These are phyloP conservation scores for Propithecus coquereli DNA, from an alignment of 2,113 vertebrate species.

Conservation along the genomic window DNA sequence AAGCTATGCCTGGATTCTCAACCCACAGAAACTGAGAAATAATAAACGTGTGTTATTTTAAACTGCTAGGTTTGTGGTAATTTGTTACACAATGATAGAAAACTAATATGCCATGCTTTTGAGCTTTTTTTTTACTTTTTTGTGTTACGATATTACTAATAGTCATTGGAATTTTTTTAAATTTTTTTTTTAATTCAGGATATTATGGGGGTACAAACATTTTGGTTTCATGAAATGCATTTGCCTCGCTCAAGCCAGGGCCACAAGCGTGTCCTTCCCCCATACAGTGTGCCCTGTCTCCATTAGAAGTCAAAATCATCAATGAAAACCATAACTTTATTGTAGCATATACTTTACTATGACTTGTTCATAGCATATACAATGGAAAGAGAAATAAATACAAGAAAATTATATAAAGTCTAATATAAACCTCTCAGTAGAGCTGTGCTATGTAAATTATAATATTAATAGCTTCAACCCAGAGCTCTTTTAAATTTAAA, in stretches of 20 bases:
- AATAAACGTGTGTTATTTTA: not conserved
- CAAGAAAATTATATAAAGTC: not conserved
- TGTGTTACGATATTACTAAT: not conserved
- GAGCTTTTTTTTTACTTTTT: not conserved
- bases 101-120: not conserved
- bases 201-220: too few species aligned
- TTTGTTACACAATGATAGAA: not conserved
- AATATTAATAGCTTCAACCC: not conserved
- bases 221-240: too few species aligned
- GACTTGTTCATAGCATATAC: not conserved
- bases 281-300: too few species aligned
- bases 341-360: not conserved
- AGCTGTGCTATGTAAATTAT: not conserved
- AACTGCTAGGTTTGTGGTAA: not conserved
- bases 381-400: constrained; percentile 18
- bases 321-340: not conserved
- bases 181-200: too few species aligned
- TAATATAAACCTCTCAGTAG: not conserved
- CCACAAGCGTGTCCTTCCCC: too few species aligned
- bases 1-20: not conserved
- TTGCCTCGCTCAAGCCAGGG: too few species aligned
- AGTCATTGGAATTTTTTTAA: not conserved
- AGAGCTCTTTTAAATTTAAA: not conserved
- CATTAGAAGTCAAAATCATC: not conserved
- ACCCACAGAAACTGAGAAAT: not conserved